Conservation (phyloP, 2,113 vertebrate species). For the Hypomesus transpacificus region DNA sequence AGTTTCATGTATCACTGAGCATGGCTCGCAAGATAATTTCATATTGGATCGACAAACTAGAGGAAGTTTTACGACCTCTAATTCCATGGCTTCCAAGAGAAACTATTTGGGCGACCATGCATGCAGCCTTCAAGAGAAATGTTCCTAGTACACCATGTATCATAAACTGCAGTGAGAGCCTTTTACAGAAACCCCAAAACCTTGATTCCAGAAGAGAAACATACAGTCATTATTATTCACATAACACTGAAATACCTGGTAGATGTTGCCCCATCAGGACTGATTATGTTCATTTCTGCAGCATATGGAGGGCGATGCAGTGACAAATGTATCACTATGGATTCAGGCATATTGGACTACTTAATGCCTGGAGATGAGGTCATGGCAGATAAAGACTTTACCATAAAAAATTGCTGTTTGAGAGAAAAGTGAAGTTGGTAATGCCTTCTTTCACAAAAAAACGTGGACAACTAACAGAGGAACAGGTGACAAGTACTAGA, state of each 20-base stretch:
- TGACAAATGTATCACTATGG: conserved; percentile 9
- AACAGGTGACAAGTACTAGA: conserved; percentile 3
- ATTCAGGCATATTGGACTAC: conserved; percentile 14
- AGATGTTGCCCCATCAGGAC: conserved; percentile 13
- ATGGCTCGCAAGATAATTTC: neutral
- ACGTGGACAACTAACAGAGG: neutral
- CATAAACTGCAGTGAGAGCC: conserved; percentile 14
- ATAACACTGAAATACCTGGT: conserved; percentile 27
- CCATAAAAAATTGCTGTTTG: conserved; percentile 12
- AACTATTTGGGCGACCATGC: conserved; percentile 23
- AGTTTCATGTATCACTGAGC: neutral
- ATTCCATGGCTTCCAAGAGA: conserved; percentile 22
- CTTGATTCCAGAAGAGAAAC: conserved; percentile 20
- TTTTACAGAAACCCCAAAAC: conserved; percentile 18
- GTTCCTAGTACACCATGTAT: conserved; percentile 2
- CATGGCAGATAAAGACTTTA: conserved; percentile 12
- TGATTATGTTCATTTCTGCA: conserved; percentile 12
- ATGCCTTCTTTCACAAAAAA: conserved; percentile 11
- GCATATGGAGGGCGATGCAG: conserved; percentile 12
- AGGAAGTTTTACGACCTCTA: neutral
- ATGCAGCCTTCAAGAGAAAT: conserved; percentile 3
- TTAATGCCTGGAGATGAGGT: conserved; percentile 19
- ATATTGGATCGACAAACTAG: conserved; percentile 8
- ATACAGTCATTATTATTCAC: conserved; percentile 23
- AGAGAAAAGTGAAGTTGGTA: conserved; percentile 7